Evolutionary conservation across 92 coral and sea anemone species (phyloP).

Genomic region (Desmophyllum pertusum): DNA sequence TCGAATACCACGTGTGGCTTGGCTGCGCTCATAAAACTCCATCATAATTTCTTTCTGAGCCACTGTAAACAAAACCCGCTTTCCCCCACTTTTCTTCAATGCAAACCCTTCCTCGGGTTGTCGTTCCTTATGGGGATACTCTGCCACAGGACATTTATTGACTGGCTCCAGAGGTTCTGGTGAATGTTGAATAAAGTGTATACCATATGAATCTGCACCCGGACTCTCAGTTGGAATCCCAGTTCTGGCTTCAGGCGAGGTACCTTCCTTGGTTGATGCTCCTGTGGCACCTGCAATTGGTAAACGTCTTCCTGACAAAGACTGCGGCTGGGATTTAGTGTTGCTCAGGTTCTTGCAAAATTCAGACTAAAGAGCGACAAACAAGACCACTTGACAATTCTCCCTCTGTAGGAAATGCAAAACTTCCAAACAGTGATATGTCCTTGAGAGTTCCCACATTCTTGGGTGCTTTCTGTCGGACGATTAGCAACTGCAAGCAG

Average conservation of each 20-base stretch:
- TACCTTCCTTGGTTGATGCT: conserved; percentile 9
- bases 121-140: conserved; percentile 5
- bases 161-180: conserved; percentile 29
- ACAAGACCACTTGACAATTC: no score
- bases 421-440: no score
- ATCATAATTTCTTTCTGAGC: conserved; percentile 57
- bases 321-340: conserved; percentile 39
- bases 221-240: neutral
- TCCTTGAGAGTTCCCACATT: no score
- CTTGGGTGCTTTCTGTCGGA: no score
- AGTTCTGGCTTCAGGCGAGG: neutral
- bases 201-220: conserved; percentile 7
- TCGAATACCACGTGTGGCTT: conserved; percentile 37
- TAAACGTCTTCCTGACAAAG: conserved; percentile 7
- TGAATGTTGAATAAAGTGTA: conserved; percentile 44
- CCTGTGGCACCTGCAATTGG: conserved; percentile 49
- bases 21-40: conserved; percentile 53
- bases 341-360: conserved; percentile 30
- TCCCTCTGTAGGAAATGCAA: no score
- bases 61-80: conserved; percentile 47
- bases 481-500: no score
- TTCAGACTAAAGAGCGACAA: conserved; percentile 36
- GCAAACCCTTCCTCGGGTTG: conserved; percentile 54
- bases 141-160: conserved; percentile 5
- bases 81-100: conserved; percentile 41